A percentile compares a stretch with the other conserved stretches of the same genome.
Evolutionary conservation across 2,888 invertebrate species (phyloP).

Genomic region (Autographa gamma): DNA sequence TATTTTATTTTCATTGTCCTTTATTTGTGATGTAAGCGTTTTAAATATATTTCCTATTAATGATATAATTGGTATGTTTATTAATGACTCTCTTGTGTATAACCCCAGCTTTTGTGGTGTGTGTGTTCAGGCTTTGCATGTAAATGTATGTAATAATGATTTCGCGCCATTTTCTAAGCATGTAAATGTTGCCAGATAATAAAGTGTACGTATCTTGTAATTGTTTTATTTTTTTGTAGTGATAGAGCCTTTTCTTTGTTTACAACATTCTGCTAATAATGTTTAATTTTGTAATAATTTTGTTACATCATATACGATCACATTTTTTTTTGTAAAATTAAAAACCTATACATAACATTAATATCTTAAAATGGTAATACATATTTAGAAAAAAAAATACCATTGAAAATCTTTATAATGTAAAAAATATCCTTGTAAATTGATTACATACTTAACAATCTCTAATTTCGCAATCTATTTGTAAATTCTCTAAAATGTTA

Average conservation of each 20-base stretch:
- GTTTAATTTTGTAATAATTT: no score
- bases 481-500: no score
- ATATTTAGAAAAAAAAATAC: no score
- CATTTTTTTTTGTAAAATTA: no score
- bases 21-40: constrained; percentile 39
- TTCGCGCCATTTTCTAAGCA: constrained; percentile 2
- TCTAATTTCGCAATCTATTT: no score
- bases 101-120: not conserved
- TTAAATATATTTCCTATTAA: constrained; percentile 7
- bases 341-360: no score
- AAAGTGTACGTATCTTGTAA: constrained; percentile 37
- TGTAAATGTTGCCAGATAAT: constrained; percentile 32
- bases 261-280: no score
- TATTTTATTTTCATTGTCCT: constrained; percentile 33
- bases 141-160: not conserved
- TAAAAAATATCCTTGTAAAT: no score
- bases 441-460: no score
- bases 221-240: constrained; percentile 31
- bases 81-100: not conserved
- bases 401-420: no score
- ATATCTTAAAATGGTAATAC: no score
- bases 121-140: not conserved
- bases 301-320: no score
- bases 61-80: not conserved
- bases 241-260: constrained; percentile 21